A percentile compares a stretch with the other conserved stretches of the same genome.
Evolutionary conservation across 1,140 invertebrate genomes (phyloP).

Genomic region (Lasioglossum baleicum): DNA sequence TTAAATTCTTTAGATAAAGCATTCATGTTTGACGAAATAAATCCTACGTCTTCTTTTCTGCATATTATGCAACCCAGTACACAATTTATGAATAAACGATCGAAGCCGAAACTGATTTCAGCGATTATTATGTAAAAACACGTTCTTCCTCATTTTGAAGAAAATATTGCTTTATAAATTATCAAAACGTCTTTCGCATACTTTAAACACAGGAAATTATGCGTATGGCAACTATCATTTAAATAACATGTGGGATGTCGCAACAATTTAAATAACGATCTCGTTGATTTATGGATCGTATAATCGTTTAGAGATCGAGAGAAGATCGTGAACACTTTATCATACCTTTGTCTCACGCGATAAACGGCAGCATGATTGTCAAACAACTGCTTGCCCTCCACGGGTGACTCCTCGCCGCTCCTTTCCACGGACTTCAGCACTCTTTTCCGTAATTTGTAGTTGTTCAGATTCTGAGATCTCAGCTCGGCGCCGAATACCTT

Average conservation of each 20-base stretch:
- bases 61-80: not conserved
- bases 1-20: too few species aligned
- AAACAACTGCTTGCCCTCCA: constrained; percentile 64
- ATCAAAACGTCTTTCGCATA: not conserved
- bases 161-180: too few species aligned
- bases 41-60: too few species aligned
- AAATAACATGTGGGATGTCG: not conserved
- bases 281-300: not conserved
- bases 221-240: too few species aligned
- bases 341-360: constrained; percentile 72
- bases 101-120: not conserved
- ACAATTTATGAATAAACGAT: not conserved
- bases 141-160: not conserved
- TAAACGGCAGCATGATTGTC: constrained; percentile 75
- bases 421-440: constrained; percentile 58
- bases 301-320: too few species aligned
- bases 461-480: constrained; percentile 68
- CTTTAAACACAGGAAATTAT: too few species aligned
- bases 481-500: constrained; percentile 56
- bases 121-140: not conserved
- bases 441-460: constrained; percentile 70
- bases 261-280: not conserved
- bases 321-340: too few species aligned
- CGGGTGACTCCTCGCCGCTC: constrained; percentile 38
- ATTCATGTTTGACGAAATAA: too few species aligned